Base-by-base conservation (phyloP, 35 echinoderm and acorn worm genomes). In the Apostichopus parvimensis region DNA sequence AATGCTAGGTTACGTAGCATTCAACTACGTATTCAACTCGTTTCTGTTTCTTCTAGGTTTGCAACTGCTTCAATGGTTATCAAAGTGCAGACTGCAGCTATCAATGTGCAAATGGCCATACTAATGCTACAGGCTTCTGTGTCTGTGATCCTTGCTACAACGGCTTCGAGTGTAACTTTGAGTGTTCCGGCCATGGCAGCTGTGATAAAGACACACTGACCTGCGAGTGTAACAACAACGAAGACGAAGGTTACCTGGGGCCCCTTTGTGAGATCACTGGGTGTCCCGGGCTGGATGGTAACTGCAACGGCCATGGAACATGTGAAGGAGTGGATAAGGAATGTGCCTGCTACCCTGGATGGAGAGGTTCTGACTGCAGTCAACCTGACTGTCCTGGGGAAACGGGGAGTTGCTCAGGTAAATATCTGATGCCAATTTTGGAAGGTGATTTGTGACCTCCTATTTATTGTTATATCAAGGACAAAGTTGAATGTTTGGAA, bases 71-170 rank as follows among this genome's bases (percentile, higher is more conserved):
- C 13, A 28, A 28, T 54, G 79, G 79, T 15, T 82, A 55, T 28
- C 79, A 82, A 54, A 55, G 91, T 56, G 34, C 61, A 78, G 94
- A 95, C 91, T 95, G 94, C 57, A 93, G 28, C 79, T 82, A 82
- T 55, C 34, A 82, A 6, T 82, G 79, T 82, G 79, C 54, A 8
- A 9, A 82, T 82, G 79, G 79, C 34, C 54, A 82, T 15, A 82
- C 79, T 54, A 28, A 82, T n/a, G 13, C 79, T 45, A 82, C 68
- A 73, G 91, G 92, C 10, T 87, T 95, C 90, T 98, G 96, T 57
- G 9, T 80, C 23, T 98, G 96, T 84, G 93, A 98, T 24, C 45
- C 73, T 26, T 98, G 96, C 82, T 98, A 94, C 88, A 95, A 91
- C 17, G 96, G 96, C 20, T 88, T 55, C 68, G 96, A 92, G 20